Base-by-base conservation (phyloP, 1,140 invertebrate genomes). In the Drosophila orena region DNA sequence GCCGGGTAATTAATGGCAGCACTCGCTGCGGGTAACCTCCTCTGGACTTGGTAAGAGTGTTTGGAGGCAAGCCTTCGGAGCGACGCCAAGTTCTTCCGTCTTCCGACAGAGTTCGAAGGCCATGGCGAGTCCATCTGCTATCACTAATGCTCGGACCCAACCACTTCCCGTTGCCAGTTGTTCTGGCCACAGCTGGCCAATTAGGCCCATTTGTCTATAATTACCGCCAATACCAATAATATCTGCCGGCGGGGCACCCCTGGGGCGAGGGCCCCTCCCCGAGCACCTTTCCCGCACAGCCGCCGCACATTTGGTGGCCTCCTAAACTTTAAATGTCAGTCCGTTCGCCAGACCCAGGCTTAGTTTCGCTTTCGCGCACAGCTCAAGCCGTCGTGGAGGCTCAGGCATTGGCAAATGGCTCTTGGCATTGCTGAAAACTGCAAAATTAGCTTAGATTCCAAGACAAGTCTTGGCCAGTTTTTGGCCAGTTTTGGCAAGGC, bases 301-400 rank as follows among this genome's bases (percentile, higher is more conserved):
- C n/a, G n/a, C n/a, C n/a, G n/a, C 52, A 61, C 44, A 74, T 40
- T 73, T 53, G 22, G 22, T 86, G 81, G 79, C 81, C 81, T 83
- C 79, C 42, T 88, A 88, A 88, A 88, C 83, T 88, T 88, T 88
- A 88, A 88, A 88, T 88, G 83, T 89, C 83, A 88, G 84, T 58
- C 70, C 56, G 54, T 61, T 75, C 60, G 79, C 74, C 60, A 56
- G 52, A 60, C 55, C 71, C 66, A 47, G 47, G 57, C 44, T 52
- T 55, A 42, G 56, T 73, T 47, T 74, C 37, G 34, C 34, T 59
- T 72, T 43, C 11, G n/a, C 24, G n/a, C 46, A 27, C 2, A 47
- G 14, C 24, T 47, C 7, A 3, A 47, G 11, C 27, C 42, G 46
- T 12, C 12, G n/a, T 30, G 27, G n/a, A 4, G 46, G 27, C 47